Base-by-base conservation (phyloP, 2,888 invertebrate genomes). In the Lycaena phlaeas region DNA sequence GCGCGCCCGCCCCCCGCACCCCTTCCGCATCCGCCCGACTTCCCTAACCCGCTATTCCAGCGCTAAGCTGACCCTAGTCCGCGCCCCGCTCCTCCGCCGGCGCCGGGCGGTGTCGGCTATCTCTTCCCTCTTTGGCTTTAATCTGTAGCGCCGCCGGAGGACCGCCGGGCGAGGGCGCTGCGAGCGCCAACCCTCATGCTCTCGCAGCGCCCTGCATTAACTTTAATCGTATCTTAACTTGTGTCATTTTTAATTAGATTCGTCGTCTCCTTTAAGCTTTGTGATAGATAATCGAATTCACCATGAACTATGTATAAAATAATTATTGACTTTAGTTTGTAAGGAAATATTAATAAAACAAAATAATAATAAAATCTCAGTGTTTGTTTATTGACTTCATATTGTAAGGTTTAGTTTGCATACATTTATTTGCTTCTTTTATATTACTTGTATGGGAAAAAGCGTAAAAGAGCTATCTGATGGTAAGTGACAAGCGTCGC, bases 1-100 rank as follows among this genome's bases (percentile, higher is more conserved):
- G 89, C 93, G 64, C 93, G 95, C 39, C 94, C 94, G 61, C 89
- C 93, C 38, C 89, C 93, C 49, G 96, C 96, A 27, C 96, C 96
- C 34, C 87, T 96, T 59, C 96, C 96, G 52, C 96, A 96, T 86
- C 96, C 96, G 54, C 94, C 96, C 50, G 96, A 96, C 84, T 96
- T 96, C 85, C 96, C 96, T 44, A 96, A 96, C 78, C 96, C 96
- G 56, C 87, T 96, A 65, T 96, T 96, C 85, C 81, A 81, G 71
- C 82, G 81, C 69, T 81, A 49, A 76, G 45, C 43, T 17, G 30
- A 36, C 44, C 45, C 79, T 77, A 77, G 79, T 77, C 75, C 61
- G 60, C 60, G 70, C 69, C 76, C 69, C 72, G 76, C 79, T 81
- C 82, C 84, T 79, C 74, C 76, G 81, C 75, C 77, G 82, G 78